Evolutionary conservation across 53 echinoderm and acorn worm species (phyloP).

Genomic region (Mesocentrotus franciscanus): DNA sequence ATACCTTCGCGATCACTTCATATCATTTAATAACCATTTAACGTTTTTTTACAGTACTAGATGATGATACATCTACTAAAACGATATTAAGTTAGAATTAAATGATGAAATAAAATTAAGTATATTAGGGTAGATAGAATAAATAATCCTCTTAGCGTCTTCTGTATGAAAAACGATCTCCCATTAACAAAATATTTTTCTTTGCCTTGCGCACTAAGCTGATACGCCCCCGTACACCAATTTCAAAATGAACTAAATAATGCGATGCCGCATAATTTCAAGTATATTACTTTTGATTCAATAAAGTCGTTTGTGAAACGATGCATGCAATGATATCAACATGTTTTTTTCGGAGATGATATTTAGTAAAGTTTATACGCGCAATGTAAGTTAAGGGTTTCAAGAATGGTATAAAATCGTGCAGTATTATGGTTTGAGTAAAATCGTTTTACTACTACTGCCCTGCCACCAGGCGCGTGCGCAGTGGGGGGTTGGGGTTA

Average conservation of each 20-base stretch:
- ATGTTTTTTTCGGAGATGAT: neutral
- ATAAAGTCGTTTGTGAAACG: neutral
- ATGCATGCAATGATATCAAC: neutral
- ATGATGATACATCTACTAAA: neutral
- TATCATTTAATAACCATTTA: neutral
- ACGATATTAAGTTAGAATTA: neutral
- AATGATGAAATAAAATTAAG: neutral
- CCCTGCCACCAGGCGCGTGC: too few relatives aligned
- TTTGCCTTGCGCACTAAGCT: neutral
- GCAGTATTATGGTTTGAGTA: neutral
- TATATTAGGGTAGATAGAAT: neutral
- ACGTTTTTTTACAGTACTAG: neutral
- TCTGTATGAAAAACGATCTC: neutral
- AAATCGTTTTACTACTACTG: neutral
- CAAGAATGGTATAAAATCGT: neutral
- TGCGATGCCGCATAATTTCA: neutral
- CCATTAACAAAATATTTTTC: neutral
- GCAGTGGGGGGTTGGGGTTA: too few relatives aligned
- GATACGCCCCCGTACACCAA: neutral
- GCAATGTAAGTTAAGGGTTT: neutral
- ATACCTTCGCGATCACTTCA: neutral
- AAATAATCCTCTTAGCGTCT: constrained; percentile 27
- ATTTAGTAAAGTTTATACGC: too few relatives aligned
- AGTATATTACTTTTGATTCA: neutral
- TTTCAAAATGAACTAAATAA: neutral